Evolutionary conservation across 2,113 vertebrate genomes (phyloP).

Genomic region (Capricornis sumatraensis): DNA sequence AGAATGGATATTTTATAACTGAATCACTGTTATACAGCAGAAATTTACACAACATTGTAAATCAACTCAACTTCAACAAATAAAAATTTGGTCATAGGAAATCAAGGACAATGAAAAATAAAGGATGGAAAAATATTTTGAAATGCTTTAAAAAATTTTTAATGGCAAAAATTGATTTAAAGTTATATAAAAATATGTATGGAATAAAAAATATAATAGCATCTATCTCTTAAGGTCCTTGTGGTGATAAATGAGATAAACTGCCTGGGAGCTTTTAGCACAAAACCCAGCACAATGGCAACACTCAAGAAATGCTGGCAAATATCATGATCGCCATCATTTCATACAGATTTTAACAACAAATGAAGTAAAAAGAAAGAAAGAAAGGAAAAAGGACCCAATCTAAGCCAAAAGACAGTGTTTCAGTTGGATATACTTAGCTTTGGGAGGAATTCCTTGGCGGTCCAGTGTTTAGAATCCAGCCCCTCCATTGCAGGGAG

Average conservation of each 20-base stretch:
- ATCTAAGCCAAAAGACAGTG: neutral
- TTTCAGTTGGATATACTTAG: neutral
- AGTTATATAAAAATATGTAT: neutral
- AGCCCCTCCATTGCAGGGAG: neutral
- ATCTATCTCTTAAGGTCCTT: neutral
- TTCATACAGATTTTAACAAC: neutral
- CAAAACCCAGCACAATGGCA: neutral
- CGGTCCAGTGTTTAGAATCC: neutral
- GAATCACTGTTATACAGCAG: neutral
- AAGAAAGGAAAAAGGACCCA: neutral
- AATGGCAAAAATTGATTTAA: neutral
- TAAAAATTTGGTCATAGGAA: neutral
- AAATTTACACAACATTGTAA: neutral
- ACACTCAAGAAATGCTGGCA: neutral
- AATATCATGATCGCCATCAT: rapidly evolving
- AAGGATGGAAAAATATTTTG: neutral
- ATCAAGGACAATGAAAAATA: neutral
- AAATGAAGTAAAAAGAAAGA: neutral
- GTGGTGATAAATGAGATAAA: neutral
- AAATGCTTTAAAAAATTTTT: slow-evolving; percentile 8
- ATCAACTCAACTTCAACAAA: neutral
- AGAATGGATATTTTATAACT: neutral
- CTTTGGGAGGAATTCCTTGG: neutral
- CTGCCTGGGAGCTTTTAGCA: neutral
- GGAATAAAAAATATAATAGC: neutral